Evolutionary conservation across 2,888 invertebrate genomes (phyloP), one percentile per base, ranked within the genome.

Genomic region (Chrysopilus asiliformis): DNA sequence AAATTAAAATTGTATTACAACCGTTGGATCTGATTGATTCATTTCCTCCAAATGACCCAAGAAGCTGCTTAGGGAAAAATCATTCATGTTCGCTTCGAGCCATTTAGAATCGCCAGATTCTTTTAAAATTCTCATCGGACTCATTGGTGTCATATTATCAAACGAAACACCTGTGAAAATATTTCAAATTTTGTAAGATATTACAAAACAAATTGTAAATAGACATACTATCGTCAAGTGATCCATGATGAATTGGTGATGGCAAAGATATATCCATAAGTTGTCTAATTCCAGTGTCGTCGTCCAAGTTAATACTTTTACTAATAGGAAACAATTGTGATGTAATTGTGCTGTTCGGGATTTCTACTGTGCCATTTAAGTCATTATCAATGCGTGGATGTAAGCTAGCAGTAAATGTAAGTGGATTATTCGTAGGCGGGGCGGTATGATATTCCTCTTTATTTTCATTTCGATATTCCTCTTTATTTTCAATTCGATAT

Each of bases 61-160:
- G 55, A 90, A 76, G 60, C 84, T 85, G 59, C 84, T 85, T 34
- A 90, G 68, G 5, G 87, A 89, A 65, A 86, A 83, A 63, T 90
- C 89, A 37, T 76, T 79, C 31, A 80, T 82, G 55, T 84, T 78
- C 1, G 61, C 62, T 35, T 61, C 60, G 26, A 63, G 49, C 62
- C 62, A 63, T 33, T 58, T 57, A 3, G 60, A 53, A 49, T 60
- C 60, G 3, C 58, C 49, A 4, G 56, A 52, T 15, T 78, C 77
- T 43, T 74, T 72, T 40, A 80, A 61, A 48, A 80, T 65, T 28
- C 74, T 68, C 34, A 77, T 75, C 10, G 80, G 79, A 15, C 78
- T 79, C 47, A 74, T 57, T 2, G 65, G 52, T 8, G 67, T 59
- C 35, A 52, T 57, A 42, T 50, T 53, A 49, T 55, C 10, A 36